Evolutionary conservation across 2,113 vertebrate genomes (phyloP).

Genomic region (Phylloscopus trochilus): DNA sequence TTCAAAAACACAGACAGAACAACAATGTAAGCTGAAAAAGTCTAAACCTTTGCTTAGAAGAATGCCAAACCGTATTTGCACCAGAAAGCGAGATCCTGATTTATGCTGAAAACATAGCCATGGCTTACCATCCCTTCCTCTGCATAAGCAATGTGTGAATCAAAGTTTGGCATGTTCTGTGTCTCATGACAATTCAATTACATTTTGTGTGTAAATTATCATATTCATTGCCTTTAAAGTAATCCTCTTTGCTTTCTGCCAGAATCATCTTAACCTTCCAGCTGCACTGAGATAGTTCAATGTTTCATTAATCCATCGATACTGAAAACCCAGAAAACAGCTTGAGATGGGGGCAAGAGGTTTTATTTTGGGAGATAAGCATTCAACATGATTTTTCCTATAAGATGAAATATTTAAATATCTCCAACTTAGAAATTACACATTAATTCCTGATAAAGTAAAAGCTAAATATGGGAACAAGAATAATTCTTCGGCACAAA

Average conservation of each 20-base stretch:
- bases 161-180: neutral
- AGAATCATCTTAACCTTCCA: constrained; percentile 16
- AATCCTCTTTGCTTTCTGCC: constrained; percentile 42
- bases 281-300: neutral
- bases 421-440: neutral
- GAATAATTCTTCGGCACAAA: neutral
- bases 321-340: neutral
- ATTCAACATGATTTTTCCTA: neutral
- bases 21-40: neutral
- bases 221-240: constrained; percentile 27
- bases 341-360: neutral
- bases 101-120: neutral
- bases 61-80: neutral
- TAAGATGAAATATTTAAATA: neutral
- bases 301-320: neutral
- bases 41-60: neutral
- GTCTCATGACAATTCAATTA: constrained; percentile 34
- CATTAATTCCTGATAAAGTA: neutral
- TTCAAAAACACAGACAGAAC: neutral
- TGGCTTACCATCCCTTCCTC: neutral
- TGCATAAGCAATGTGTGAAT: neutral
- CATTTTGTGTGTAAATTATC: constrained; percentile 11
- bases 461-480: neutral
- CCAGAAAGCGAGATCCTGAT: neutral
- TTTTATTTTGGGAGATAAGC: neutral